These are phyloP conservation scores for Plestiodon gilberti DNA, from an alignment of 2,113 vertebrate genomes.

Conservation along the genomic window DNA sequence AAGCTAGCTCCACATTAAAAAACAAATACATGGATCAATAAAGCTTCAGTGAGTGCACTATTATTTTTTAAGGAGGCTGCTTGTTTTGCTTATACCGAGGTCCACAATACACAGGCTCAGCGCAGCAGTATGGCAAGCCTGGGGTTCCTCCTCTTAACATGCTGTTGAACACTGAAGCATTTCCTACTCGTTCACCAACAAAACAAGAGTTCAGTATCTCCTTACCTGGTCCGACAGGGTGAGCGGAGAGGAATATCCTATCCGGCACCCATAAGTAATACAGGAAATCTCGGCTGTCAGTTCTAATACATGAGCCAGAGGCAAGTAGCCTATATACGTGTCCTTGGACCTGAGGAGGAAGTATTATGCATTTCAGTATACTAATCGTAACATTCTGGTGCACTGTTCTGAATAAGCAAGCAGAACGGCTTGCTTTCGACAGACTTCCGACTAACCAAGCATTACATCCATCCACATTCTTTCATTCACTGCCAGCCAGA, in stretches of 20 bases:
- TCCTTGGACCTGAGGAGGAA: constrained; percentile 83
- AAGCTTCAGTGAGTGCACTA: neutral
- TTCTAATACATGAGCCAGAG: constrained; percentile 95
- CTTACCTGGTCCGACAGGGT: constrained; percentile 95
- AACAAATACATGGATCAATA: neutral
- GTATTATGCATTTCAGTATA: neutral
- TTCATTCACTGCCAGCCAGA: rapidly evolving
- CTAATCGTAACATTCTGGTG: neutral
- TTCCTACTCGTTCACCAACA: neutral
- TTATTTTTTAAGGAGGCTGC: neutral
- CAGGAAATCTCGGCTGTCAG: constrained; percentile 97
- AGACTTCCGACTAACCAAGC: neutral
- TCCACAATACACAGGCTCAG: neutral
- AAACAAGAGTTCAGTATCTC: neutral
- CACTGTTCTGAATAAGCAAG: neutral
- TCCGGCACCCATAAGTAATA: constrained; percentile 92
- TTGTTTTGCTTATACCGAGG: neutral
- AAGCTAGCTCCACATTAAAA: neutral
- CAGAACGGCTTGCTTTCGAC: neutral
- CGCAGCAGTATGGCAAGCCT: neutral
- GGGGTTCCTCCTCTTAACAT: neutral
- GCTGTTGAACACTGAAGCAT: neutral
- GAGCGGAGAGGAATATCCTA: constrained; percentile 96
- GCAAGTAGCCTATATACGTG: constrained; percentile 94
- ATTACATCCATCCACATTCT: neutral